Percentiles rank a stretch among this genome's conserved stretches.
Conservation (phyloP, 2,797 vertebrate species). For the Tokudaia muenninki region DNA sequence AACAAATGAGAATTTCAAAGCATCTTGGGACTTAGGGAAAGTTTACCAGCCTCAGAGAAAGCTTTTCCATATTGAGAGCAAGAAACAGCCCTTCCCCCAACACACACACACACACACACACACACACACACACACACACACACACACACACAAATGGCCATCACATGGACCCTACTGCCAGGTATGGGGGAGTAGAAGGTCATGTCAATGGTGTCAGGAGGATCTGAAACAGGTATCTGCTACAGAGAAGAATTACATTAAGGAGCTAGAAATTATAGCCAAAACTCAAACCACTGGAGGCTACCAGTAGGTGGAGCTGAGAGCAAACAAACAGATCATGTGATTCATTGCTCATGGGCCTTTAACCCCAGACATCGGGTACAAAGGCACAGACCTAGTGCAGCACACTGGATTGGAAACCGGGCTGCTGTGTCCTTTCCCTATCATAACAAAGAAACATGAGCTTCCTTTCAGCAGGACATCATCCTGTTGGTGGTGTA, state of each 20-base stretch:
- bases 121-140: too few relatives aligned
- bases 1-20: not conserved
- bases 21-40: not conserved
- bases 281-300: not conserved
- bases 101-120: too few relatives aligned
- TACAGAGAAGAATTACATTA: not conserved
- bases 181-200: not conserved
- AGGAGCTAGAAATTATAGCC: not conserved
- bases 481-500: not conserved
- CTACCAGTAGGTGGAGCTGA: not conserved
- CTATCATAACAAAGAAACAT: not conserved
- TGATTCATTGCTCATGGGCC: not conserved
- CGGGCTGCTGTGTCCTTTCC: not conserved
- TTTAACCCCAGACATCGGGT: not conserved
- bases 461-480: not conserved
- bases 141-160: too few relatives aligned
- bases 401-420: not conserved
- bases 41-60: not conserved
- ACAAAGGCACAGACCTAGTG: not conserved
- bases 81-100: not conserved
- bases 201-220: not conserved
- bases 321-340: not conserved
- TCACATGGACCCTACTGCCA: not conserved
- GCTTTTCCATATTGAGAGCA: not conserved
- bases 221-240: not conserved